A percentile compares a stretch with the other conserved stretches of the same genome.
phyloP scores from a whole-genome alignment of 2,888 invertebrate genomes.

The Margaritifera margaritifera region DNA sequence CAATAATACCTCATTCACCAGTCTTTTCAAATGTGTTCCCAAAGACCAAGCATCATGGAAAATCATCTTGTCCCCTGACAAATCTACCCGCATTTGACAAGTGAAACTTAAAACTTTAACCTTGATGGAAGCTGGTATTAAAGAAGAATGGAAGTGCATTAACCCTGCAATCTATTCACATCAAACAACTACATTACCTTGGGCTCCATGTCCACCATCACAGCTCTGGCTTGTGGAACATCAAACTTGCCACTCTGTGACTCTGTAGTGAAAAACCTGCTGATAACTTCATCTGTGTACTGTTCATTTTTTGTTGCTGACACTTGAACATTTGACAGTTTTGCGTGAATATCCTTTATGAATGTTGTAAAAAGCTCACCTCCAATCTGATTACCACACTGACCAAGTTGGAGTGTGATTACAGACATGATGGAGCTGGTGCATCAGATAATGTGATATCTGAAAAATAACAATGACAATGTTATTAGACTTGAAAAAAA shows the following conservation, averaged over 20 bases:
- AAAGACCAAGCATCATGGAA: no score
- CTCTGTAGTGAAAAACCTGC: slow-evolving; percentile 56
- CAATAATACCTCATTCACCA: no score
- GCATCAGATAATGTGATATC: no score
- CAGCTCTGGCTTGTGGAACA: slow-evolving; percentile 63
- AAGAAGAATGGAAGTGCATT: slow-evolving; percentile 2
- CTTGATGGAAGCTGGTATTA: background rate
- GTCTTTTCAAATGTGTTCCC: no score
- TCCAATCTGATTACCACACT: slow-evolving; percentile 74
- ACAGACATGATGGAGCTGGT: slow-evolving; percentile 60
- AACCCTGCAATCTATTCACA: background rate
- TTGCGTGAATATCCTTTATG: slow-evolving; percentile 56
- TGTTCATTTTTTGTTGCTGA: slow-evolving; percentile 44
- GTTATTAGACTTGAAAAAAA: no score
- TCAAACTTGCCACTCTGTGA: slow-evolving; percentile 20
- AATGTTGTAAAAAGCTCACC: slow-evolving; percentile 65
- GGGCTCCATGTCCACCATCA: slow-evolving; percentile 73
- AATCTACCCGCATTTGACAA: no score
- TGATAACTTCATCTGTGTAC: slow-evolving; percentile 52
- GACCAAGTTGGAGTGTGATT: slow-evolving; percentile 72
- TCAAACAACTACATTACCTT: slow-evolving; percentile 48
- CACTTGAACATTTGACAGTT: slow-evolving; percentile 44
- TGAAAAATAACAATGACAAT: no score
- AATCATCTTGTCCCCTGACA: no score
- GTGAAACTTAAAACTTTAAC: no score